phyloP scores from a whole-genome alignment of 2,113 vertebrate genomes.

The Prunella himalayana region DNA sequence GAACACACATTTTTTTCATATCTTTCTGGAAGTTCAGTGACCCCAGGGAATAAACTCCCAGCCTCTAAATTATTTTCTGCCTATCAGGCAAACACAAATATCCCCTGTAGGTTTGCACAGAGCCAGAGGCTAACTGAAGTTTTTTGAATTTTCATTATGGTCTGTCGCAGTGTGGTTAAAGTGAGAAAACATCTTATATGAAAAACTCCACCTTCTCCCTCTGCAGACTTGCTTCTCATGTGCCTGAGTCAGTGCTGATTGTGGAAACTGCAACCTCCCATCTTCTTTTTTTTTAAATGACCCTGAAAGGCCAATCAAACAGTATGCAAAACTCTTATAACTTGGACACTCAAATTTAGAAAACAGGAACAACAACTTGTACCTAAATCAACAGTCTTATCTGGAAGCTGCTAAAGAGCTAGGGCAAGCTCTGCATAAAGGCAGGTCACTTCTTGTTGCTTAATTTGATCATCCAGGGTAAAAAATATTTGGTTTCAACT shows the following conservation, averaged over 20 bases:
- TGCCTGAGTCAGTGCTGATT: not conserved
- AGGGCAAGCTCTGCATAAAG: not conserved
- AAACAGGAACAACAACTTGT: not conserved
- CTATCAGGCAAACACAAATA: not conserved
- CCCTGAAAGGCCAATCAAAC: not conserved
- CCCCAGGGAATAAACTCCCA: not conserved
- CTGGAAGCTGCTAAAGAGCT: not conserved
- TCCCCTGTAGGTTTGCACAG: not conserved
- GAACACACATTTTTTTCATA: not conserved
- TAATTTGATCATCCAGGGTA: not conserved
- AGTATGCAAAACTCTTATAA: not conserved
- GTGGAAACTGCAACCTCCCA: fast-evolving
- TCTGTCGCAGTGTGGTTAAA: not conserved
- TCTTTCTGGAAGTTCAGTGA: not conserved
- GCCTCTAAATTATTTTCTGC: not conserved
- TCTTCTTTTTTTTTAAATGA: not conserved
- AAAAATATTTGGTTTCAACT: not conserved
- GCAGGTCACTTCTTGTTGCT: not conserved
- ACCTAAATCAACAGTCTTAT: not conserved
- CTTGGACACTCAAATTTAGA: not conserved
- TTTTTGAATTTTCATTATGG: not conserved
- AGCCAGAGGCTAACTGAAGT: not conserved
- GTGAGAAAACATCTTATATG: not conserved
- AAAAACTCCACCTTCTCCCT: not conserved
- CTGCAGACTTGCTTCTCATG: not conserved